These are phyloP conservation scores for Turnix velox DNA, from an alignment of 2,113 vertebrate genomes.

Conservation along the genomic window DNA sequence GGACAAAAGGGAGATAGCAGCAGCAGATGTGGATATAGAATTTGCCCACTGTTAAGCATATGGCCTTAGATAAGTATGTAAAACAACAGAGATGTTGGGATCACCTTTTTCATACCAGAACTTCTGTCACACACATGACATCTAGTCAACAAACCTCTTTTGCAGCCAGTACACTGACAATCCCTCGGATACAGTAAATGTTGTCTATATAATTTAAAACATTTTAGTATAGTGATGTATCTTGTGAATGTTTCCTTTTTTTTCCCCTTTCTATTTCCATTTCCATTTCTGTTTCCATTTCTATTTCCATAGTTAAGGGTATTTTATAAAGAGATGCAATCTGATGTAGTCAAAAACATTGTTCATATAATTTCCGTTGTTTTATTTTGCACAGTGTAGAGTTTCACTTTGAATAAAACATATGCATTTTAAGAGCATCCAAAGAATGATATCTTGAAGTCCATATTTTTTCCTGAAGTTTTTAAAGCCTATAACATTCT, in stretches of 20 bases:
- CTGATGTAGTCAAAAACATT: not conserved
- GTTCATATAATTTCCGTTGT: not conserved
- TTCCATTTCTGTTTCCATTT: not conserved
- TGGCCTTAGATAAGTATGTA: not conserved
- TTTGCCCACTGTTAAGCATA: slow-evolving; percentile 20
- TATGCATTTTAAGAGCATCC: not conserved
- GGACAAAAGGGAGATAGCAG: slow-evolving; percentile 5
- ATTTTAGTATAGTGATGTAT: not conserved
- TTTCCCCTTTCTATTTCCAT: not conserved
- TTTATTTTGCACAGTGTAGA: not conserved
- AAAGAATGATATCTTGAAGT: not conserved
- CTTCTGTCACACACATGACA: not conserved
- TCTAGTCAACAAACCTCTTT: not conserved
- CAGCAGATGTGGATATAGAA: slow-evolving; percentile 38
- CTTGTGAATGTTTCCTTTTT: not conserved
- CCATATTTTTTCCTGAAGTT: not conserved
- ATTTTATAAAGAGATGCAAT: not conserved
- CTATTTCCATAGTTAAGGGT: not conserved
- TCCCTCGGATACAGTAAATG: not conserved
- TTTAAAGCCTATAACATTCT: not conserved
- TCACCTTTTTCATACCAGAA: not conserved
- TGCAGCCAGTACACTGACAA: not conserved
- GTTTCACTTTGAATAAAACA: not conserved
- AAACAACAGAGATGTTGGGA: not conserved
- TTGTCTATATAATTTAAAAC: not conserved